Evolutionary conservation across 1,140 invertebrate genomes (phyloP).

Genomic region (Musca vetustissima): DNA sequence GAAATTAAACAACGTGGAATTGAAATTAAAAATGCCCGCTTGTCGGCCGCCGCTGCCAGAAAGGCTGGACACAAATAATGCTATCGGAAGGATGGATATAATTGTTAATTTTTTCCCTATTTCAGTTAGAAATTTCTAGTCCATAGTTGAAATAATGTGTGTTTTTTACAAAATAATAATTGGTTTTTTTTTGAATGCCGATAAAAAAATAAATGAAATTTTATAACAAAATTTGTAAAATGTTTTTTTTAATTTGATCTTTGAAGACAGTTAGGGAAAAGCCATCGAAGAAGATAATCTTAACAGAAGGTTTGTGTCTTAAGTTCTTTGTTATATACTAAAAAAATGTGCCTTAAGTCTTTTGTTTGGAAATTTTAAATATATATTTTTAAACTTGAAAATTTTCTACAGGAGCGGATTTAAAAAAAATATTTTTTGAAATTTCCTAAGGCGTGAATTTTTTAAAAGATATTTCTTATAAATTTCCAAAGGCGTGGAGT

Average conservation of each 20-base stretch:
- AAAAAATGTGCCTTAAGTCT: not conserved
- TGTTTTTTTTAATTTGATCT: too few species aligned
- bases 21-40: constrained; percentile 48
- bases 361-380: not conserved
- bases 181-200: not conserved
- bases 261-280: too few species aligned
- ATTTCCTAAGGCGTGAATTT: too few species aligned
- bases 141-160: constrained; percentile 21
- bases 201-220: not conserved
- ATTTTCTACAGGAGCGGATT: too few species aligned
- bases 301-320: not conserved
- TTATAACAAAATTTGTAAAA: too few species aligned
- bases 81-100: not conserved
- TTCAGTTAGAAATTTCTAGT: constrained; percentile 21
- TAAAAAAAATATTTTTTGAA: too few species aligned
- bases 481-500: too few species aligned
- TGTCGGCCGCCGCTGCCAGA: constrained; percentile 13
- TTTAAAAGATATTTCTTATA: too few species aligned
- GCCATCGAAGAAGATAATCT: too few species aligned
- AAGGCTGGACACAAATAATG: constrained; percentile 1
- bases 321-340: not conserved
- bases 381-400: too few species aligned
- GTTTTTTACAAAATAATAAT: not conserved
- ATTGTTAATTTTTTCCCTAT: constrained; percentile 19
- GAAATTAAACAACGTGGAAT: constrained; percentile 42